Evolutionary conservation across 2,888 invertebrate genomes (phyloP), one percentile per base, ranked within the genome.

Genomic region (Limnephilus auricula): DNA sequence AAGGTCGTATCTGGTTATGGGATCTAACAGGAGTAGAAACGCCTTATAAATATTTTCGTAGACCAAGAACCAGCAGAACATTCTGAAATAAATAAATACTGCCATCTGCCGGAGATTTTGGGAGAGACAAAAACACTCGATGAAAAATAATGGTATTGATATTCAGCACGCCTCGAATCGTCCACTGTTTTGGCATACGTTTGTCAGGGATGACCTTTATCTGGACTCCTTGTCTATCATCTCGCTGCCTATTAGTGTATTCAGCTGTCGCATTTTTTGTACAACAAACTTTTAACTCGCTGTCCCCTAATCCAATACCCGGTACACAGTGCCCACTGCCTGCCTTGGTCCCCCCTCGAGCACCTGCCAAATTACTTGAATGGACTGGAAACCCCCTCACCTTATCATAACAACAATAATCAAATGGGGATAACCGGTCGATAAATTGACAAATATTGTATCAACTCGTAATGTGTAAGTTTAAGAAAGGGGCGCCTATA

Each of bases 191-290:
- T 15, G 13, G 13, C 31, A 15, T 80, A 80, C 32, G 34, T 32
- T 90, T 90, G 84, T 85, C 34, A 31, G 37, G n/a, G 86, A 31
- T 87, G 83, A 34, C 34, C 80, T 80, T 87, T 90, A 31, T 85
- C 79, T 31, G 50, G 80, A 25, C 40, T 25, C 79, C 45, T 37
- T n/a, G 80, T 87, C 83, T 65, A 15, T 84, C 65, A 31, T 65
- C 37, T 85, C 78, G 78, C 85, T 34, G 78, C 84, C 83, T 89
- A 87, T 92, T 87, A 87, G 88, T 92, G 32, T 91, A 87, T 87
- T 89, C 92, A 91, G 92, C 92, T 91, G 92, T 92, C 91, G 78
- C 40, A 89, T 89, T 90, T 92, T 90, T 82, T 45, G 50, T 83
- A 85, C 85, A 85, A 92, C 85, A 83, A 90, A 80, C 65, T 92